phyloP scores from a whole-genome alignment of 2,888 invertebrate genomes.

The Sphaerophoria taeniata region DNA sequence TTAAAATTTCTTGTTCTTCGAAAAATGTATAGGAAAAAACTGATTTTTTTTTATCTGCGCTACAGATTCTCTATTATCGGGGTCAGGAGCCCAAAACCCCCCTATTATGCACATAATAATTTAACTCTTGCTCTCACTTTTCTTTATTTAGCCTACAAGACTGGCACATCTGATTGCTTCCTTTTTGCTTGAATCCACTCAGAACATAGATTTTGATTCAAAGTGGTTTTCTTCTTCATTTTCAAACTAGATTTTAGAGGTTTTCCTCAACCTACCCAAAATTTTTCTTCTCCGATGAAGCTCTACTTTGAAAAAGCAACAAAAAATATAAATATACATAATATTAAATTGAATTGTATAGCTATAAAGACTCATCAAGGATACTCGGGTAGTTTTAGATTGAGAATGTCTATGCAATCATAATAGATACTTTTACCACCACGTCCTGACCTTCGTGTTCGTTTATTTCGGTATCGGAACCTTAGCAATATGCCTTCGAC shows the following conservation, averaged over 20 bases:
- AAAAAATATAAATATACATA: constrained; percentile 48
- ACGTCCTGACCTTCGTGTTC: constrained; percentile 41
- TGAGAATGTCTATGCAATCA: constrained; percentile 49
- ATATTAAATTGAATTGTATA: too few relatives aligned
- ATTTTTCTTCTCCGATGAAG: constrained; percentile 18
- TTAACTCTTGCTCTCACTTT: constrained; percentile 14
- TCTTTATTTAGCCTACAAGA: constrained; percentile 15
- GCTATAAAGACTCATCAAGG: constrained; percentile 16
- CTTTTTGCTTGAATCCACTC: constrained; percentile 38
- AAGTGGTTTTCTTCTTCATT: constrained; percentile 19
- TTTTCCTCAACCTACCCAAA: constrained; percentile 8
- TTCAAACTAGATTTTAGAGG: constrained; percentile 20
- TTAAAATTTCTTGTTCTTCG: neutral
- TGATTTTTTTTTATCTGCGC: constrained; percentile 25
- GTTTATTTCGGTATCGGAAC: constrained; percentile 57
- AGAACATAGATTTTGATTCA: constrained; percentile 49
- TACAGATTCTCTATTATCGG: constrained; percentile 19
- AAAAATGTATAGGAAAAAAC: neutral
- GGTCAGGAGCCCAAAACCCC: constrained; percentile 51
- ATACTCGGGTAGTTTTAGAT: constrained; percentile 26
- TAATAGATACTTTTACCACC: constrained; percentile 27
- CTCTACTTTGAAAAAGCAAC: constrained; percentile 18
- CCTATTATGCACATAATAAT: constrained; percentile 8
- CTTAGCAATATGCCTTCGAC: constrained; percentile 68
- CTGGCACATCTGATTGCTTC: constrained; percentile 43